Percentiles rank a stretch among this genome's conserved stretches.
phyloP scores from a whole-genome alignment of 35 echinoderm and acorn worm genomes.

The Apostichopus japonicus region DNA sequence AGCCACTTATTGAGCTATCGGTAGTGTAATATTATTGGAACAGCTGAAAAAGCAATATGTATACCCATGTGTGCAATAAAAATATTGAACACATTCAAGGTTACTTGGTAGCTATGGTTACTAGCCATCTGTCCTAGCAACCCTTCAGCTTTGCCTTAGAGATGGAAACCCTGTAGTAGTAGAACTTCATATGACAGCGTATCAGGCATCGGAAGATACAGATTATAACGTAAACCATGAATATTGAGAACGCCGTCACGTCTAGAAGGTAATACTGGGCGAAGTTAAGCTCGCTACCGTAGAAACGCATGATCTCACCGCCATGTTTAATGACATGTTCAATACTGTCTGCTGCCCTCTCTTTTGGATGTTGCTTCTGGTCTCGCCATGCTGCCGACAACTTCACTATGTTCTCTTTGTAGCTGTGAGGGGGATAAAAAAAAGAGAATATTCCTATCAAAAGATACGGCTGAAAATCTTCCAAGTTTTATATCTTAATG shows the following conservation, averaged over 20 bases:
- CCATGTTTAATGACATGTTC: conserved; percentile 61
- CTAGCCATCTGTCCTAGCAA: neutral
- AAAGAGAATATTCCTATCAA: too few relatives aligned
- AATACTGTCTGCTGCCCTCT: conserved; percentile 52
- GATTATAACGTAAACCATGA: neutral
- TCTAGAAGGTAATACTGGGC: conserved; percentile 54
- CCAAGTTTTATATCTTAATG: too few relatives aligned
- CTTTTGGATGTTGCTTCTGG: conserved; percentile 47
- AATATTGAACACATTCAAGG: neutral
- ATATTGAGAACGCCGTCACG: conserved; percentile 41
- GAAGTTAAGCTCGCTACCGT: conserved; percentile 49
- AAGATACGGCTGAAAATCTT: too few relatives aligned
- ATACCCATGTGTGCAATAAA: neutral
- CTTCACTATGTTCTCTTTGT: conserved; percentile 50
- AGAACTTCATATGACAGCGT: conserved; percentile 33
- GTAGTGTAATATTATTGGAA: neutral
- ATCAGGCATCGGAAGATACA: neutral
- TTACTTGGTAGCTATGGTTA: neutral
- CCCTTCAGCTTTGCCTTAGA: conserved; percentile 41
- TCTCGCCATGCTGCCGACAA: conserved; percentile 48
- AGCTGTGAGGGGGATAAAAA: conserved; percentile 2
- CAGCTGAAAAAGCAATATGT: neutral
- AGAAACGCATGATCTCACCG: conserved; percentile 47
- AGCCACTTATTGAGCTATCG: neutral
- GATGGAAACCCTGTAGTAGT: conserved; percentile 41